These are phyloP conservation scores for Formica aserva DNA, from an alignment of 2,888 invertebrate genomes.

Conservation along the genomic window DNA sequence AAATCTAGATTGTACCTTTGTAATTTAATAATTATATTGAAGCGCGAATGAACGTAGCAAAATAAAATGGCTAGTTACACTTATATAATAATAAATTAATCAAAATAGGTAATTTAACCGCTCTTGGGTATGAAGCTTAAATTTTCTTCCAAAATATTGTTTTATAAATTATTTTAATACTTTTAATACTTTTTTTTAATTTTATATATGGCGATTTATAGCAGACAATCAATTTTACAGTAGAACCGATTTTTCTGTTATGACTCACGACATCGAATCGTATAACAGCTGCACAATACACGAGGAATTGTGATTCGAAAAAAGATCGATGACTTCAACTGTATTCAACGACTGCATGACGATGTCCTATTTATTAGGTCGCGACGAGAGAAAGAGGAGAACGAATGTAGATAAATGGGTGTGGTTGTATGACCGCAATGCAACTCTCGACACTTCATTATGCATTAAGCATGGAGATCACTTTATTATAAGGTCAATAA, in stretches of 20 bases:
- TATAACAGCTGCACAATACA: neutral
- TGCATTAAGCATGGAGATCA: constrained; percentile 23
- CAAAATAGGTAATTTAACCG: neutral
- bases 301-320: constrained; percentile 7
- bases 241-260: neutral
- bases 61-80: constrained; percentile 11
- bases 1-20: constrained; percentile 35
- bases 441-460: constrained; percentile 52
- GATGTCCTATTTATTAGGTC: neutral
- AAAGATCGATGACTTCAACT: neutral
- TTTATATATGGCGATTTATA: neutral
- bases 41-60: neutral
- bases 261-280: neutral
- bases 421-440: constrained; percentile 32
- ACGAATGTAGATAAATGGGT: neutral
- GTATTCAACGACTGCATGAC: neutral
- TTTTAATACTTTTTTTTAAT: neutral
- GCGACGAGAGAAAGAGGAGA: neutral
- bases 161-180: neutral
- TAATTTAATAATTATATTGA: constrained; percentile 19
- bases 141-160: neutral
- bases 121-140: neutral
- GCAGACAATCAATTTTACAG: neutral
- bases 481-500: constrained; percentile 16
- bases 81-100: constrained; percentile 22